These are phyloP conservation scores for Rhodinocichla rosea DNA, from an alignment of 2,113 vertebrate species.

Conservation along the genomic window DNA sequence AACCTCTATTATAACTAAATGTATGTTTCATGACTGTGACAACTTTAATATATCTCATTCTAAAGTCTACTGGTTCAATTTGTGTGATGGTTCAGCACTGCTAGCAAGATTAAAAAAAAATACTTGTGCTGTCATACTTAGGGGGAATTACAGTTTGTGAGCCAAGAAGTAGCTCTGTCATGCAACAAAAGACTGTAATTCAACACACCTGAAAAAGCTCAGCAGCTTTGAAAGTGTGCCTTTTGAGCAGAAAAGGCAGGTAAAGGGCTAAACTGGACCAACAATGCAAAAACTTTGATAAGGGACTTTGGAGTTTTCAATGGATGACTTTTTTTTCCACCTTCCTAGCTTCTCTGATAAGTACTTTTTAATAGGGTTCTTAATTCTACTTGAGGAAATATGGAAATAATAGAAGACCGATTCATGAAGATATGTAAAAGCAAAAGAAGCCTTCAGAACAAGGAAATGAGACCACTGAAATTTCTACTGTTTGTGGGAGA, in stretches of 20 bases:
- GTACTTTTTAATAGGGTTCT: background rate
- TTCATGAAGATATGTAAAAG: background rate
- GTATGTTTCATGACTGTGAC: background rate
- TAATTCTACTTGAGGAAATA: background rate
- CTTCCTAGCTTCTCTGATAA: background rate
- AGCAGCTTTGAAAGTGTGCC: background rate
- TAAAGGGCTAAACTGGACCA: background rate
- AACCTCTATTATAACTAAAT: background rate
- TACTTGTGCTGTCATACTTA: background rate
- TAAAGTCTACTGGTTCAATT: background rate
- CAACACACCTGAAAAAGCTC: background rate
- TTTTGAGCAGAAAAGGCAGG: background rate
- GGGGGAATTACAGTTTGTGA: background rate
- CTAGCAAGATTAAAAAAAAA: background rate
- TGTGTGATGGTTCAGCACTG: background rate
- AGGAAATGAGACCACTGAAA: background rate
- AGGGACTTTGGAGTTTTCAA: background rate
- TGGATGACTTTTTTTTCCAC: background rate
- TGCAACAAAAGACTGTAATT: background rate
- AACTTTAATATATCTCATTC: background rate
- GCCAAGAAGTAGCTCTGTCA: background rate
- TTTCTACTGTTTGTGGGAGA: background rate
- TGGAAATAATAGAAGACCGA: background rate
- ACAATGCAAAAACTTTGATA: background rate
- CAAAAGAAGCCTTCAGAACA: background rate